phyloP scores from a whole-genome alignment of 2,797 vertebrate genomes.

The Hydrocynus forskahlii region DNA sequence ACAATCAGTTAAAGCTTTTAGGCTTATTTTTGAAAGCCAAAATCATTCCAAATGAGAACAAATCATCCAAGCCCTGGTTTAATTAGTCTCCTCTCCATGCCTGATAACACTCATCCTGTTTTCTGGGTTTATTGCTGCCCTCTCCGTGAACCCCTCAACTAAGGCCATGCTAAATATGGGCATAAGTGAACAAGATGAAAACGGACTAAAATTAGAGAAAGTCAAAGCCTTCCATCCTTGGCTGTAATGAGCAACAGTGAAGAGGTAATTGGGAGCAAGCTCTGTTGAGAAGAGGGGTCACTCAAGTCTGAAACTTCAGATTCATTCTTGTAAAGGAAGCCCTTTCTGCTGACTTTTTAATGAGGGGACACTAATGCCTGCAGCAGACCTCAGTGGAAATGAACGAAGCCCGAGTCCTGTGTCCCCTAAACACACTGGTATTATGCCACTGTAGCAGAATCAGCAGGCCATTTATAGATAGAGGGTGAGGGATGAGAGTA shows the following conservation, averaged over 20 bases:
- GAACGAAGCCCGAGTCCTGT: neutral
- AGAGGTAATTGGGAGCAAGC: constrained; percentile 44
- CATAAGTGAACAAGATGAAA: constrained; percentile 23
- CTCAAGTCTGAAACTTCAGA: constrained; percentile 52
- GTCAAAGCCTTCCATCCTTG: constrained; percentile 22
- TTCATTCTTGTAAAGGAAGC: constrained; percentile 52
- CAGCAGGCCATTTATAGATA: neutral
- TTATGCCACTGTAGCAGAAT: constrained; percentile 12
- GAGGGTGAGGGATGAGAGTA: neutral
- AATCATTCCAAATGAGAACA: neutral
- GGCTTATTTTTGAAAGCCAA: neutral
- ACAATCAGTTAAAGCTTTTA: neutral
- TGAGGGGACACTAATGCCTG: constrained; percentile 52
- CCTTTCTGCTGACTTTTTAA: constrained; percentile 64
- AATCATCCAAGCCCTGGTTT: neutral
- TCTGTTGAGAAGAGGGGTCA: constrained; percentile 37
- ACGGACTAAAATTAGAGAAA: constrained; percentile 42
- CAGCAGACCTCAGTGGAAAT: constrained; percentile 43
- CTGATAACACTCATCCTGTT: neutral
- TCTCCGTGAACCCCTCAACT: constrained; percentile 28
- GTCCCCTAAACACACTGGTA: constrained; percentile 5
- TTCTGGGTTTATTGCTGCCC: constrained; percentile 39
- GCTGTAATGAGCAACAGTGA: constrained; percentile 48
- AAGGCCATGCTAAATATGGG: constrained; percentile 61
- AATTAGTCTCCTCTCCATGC: neutral